Conservation (phyloP, 2,113 vertebrate species). For the Eonycteris spelaea region DNA sequence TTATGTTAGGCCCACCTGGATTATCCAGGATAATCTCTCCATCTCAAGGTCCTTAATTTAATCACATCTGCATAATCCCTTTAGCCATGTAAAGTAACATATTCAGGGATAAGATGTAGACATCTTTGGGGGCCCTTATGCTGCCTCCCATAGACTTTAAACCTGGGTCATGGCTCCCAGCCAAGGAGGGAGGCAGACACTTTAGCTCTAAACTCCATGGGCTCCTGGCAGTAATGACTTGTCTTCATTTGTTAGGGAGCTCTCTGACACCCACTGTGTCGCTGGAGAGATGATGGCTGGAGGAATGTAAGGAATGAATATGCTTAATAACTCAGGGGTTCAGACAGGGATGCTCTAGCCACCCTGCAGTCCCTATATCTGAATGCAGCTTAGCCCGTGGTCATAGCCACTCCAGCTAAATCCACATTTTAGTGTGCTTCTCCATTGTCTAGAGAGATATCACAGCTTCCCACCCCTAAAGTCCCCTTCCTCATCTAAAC, state of each 20-base stretch:
- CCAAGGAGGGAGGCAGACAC: neutral
- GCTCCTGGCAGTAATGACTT: neutral
- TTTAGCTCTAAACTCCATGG: neutral
- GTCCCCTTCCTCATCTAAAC: neutral
- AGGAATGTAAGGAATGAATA: neutral
- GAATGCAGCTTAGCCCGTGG: neutral
- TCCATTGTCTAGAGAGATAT: neutral
- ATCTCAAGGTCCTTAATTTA: constrained; percentile 38
- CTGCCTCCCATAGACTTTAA: neutral
- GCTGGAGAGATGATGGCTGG: neutral
- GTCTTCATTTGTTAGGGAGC: neutral
- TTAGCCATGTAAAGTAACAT: neutral
- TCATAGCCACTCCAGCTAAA: neutral
- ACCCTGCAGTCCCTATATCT: neutral
- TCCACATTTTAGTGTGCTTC: neutral
- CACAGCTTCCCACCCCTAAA: neutral
- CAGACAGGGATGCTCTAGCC: neutral
- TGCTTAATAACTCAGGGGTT: neutral
- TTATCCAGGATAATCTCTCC: neutral
- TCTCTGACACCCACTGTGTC: neutral
- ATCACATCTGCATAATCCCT: neutral
- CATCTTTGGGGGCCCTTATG: neutral
- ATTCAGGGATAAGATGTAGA: neutral
- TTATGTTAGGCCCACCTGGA: neutral
- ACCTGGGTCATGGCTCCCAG: neutral